Evolutionary conservation across 53 echinoderm and acorn worm genomes (phyloP), one percentile per base, ranked within the genome.

Genomic region (Henricia sp.): DNA sequence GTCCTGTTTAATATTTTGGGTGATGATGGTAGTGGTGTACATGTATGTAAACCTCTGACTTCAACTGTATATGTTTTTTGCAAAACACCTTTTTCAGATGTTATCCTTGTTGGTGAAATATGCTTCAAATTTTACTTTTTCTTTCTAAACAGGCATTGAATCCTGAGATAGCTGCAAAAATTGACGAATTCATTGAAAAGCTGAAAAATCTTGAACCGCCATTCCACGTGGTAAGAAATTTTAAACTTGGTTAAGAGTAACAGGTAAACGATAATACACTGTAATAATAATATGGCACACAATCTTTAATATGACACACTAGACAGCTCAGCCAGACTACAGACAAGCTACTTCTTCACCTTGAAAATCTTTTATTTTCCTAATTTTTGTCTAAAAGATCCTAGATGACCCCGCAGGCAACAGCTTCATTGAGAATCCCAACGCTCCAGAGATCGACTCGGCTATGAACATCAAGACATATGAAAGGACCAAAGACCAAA

Each of bases 401-500:
- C 17, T 96, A 41, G 89, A 96, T 70, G 96, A 96, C 57, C 91
- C 91, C 0, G 48, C 96, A 17, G 96, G 96, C 12, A 96, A 96
- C 55, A 96, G 96, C 66, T 96, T 87, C 36, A 71, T 96, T 12
- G 96, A 96, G 84, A 96, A 96, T 48, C 87, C 85, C 19, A 12
- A 66, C 10, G 96, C 96, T 2, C 96, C 96, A 1, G 66, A 91
- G 48, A 42, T 32, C 5, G 96, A 96, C 44, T 75, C 83, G 35
- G 59, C 87, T 0, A 39, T 94, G 78, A 91, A 65, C 17, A 57
- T 83, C 17, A 77, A 27, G 11, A 41, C 72, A 42, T 96, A 96
- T 54, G 64, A 43, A 32, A 76, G 96, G 73, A 91, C 91, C 19
- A 51, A 19, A 12, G 87, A 93, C 44, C 89, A 94, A 30, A 72